Evolutionary conservation across 2,113 vertebrate genomes (phyloP).

Genomic region (Lepisosteus osseus): DNA sequence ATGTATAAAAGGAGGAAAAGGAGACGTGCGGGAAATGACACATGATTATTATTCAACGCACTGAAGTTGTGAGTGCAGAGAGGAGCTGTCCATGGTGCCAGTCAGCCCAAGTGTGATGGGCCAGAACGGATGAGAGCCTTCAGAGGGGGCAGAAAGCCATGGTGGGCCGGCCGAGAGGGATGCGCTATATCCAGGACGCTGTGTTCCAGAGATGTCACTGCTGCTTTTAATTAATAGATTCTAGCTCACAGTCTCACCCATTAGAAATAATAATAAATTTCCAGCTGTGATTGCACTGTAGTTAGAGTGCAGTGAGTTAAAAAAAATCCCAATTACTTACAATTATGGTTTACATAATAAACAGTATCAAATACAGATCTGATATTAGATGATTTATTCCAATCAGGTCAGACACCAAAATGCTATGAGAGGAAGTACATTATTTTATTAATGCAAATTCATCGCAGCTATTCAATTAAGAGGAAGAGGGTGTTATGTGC

Average conservation of each 20-base stretch:
- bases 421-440: background rate
- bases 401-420: background rate
- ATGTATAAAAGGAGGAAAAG: no score
- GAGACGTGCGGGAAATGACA: no score
- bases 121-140: background rate
- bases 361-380: background rate
- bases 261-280: background rate
- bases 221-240: constrained; percentile 1
- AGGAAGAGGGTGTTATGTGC: no score
- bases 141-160: background rate
- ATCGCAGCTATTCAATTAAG: background rate
- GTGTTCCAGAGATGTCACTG: background rate
- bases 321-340: no score
- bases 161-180: background rate
- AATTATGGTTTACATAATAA: background rate
- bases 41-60: background rate
- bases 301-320: background rate
- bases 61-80: background rate
- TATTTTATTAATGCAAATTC: background rate
- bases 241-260: background rate
- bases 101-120: background rate
- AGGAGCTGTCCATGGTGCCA: background rate
- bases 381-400: background rate
- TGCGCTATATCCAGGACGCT: background rate
- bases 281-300: background rate